Base-by-base conservation (phyloP, 2,113 vertebrate genomes). In the Heterochromis multidens region DNA sequence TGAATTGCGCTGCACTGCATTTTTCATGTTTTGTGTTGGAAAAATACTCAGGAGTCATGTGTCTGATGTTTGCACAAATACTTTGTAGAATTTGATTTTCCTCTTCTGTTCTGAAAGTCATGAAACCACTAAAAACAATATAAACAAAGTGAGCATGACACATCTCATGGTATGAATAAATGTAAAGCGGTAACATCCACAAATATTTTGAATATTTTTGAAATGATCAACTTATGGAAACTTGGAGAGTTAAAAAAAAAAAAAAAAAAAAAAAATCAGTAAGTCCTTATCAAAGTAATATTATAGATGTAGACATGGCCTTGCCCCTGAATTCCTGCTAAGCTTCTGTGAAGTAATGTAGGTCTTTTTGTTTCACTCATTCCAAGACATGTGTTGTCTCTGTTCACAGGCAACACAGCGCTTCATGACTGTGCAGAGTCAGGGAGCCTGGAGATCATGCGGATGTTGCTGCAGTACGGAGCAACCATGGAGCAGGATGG, bases 381-480 rank as follows among this genome's bases (percentile, higher is more conserved):
- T 58, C 49, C 35, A 46, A 77, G n/a, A 54, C 35, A 13, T 12
- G 4, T 7, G 1, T 56, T 3, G 8, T 58, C 8, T 86, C 25
- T 85, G 12, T 93, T 90, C 63, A 31, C 86, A 99, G 99, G 99
- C 89, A 99, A 99, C 91, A 99, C 98, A 0, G 99, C 99, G 0
- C 95, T 99, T 86, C 98, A 99, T 80, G 99, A 99, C 89, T 99
- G 99, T 80, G 99, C 99, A 0, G 99, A 99, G 93, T 99, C 99
- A n/a, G 99, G 99, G 86, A 99, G 99, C 91, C 83, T 99, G 89
- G 99, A 99, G 91, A 99, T 99, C 87, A 99, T 99, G 98, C 97
- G 97, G 93, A 97, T 99, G 98, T 96, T 99, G 84, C 96, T 99
- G 23, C 97, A 98, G 87, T 99, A 97, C n/a, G 97, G 97, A 58